A percentile compares a stretch with the other conserved stretches of the same genome.
phyloP scores from a whole-genome alignment of 2,888 invertebrate genomes.

The Watsonalla cultraria region DNA sequence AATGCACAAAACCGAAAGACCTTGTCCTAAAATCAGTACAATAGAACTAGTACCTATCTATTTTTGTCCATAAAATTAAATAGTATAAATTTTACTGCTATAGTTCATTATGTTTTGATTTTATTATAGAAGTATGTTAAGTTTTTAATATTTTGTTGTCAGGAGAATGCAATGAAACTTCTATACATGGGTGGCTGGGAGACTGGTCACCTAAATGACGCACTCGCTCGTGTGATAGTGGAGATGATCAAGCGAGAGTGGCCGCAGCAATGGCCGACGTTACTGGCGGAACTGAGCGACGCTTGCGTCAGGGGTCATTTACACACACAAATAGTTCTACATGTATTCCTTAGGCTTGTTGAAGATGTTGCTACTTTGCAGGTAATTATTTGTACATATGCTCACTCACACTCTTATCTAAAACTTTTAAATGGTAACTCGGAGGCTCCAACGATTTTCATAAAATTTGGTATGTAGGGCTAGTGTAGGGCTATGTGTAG shows the following conservation, averaged over 20 bases:
- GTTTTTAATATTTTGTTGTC: conserved; percentile 12
- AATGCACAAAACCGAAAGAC: too few relatives aligned
- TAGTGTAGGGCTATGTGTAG: too few relatives aligned
- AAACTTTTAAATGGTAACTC: too few relatives aligned
- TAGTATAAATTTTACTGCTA: too few relatives aligned
- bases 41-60: too few relatives aligned
- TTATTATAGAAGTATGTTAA: too few relatives aligned
- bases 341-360: conserved; percentile 92
- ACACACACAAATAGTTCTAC: conserved; percentile 93
- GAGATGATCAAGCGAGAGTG: conserved; percentile 98
- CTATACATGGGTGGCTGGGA: conserved; percentile 87
- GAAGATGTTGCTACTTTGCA: conserved; percentile 96
- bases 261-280: conserved; percentile 97
- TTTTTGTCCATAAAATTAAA: conserved; percentile 1
- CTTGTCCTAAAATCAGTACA: too few relatives aligned
- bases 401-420: too few relatives aligned
- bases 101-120: too few relatives aligned
- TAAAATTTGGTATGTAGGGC: too few relatives aligned
- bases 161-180: conserved; percentile 93
- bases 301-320: conserved; percentile 90
- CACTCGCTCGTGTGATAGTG: conserved; percentile 92
- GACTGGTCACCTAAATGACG: conserved; percentile 89
- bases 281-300: conserved; percentile 89
- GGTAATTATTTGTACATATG: conserved; percentile 46
- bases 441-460: too few relatives aligned